These are phyloP conservation scores for Drosophila burlai DNA, from an alignment of 1,140 invertebrate genomes.

Conservation along the genomic window DNA sequence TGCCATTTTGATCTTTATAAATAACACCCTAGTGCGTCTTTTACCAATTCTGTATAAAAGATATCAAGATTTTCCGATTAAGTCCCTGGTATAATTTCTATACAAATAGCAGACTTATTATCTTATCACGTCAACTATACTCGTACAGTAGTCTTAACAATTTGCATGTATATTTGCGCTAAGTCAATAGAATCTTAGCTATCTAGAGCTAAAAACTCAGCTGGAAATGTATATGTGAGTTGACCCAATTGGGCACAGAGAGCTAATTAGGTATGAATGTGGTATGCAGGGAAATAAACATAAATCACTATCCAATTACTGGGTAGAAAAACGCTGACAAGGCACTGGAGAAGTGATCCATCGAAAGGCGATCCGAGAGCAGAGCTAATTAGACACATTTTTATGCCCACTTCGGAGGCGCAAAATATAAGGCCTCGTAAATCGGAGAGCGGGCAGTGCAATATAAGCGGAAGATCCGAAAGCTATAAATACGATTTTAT, in stretches of 20 bases:
- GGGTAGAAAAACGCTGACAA: conserved; percentile 3
- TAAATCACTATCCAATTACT: conserved; percentile 18
- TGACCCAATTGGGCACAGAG: conserved; percentile 9
- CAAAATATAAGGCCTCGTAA: conserved; percentile 47
- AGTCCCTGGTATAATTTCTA: neutral
- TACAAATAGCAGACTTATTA: too few relatives aligned
- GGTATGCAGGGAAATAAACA: conserved; percentile 3
- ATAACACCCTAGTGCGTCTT: too few relatives aligned
- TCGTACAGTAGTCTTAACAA: neutral
- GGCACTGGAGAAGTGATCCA: conserved; percentile 1
- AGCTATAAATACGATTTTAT: conserved; percentile 58
- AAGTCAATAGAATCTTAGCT: neutral
- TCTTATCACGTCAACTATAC: neutral
- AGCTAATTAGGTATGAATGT: conserved; percentile 12
- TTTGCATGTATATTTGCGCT: neutral
- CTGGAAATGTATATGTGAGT: neutral
- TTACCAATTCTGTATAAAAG: neutral
- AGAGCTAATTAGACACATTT: conserved; percentile 26
- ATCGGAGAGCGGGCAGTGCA: conserved; percentile 40
- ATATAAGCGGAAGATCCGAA: conserved; percentile 37
- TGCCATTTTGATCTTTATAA: too few relatives aligned
- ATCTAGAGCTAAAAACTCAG: neutral
- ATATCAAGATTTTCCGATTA: neutral
- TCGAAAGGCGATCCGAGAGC: conserved; percentile 15
- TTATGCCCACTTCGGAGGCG: conserved; percentile 21